Conservation (phyloP, 2,113 vertebrate genomes). For the Syngnathoides biaculeatus region DNA sequence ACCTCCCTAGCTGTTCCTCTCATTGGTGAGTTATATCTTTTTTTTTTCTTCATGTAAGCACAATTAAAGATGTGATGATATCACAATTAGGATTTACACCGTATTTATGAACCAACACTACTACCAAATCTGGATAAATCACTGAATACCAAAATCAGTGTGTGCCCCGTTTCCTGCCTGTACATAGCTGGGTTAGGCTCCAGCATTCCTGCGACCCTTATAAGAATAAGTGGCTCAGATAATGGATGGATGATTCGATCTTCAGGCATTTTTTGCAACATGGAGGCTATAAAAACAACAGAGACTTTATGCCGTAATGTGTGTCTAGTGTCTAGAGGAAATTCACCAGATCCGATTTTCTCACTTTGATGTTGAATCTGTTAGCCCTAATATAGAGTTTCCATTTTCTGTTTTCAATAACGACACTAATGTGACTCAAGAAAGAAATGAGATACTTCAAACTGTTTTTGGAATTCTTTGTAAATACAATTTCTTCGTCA, state of each 20-base stretch:
- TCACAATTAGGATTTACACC: not conserved
- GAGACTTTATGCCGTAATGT: not conserved
- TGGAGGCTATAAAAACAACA: not conserved
- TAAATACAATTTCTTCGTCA: not conserved
- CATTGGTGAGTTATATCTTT: conserved; percentile 60
- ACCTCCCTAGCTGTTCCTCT: conserved; percentile 79
- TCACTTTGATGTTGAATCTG: not conserved
- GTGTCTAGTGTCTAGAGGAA: too few species aligned
- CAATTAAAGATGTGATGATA: not conserved
- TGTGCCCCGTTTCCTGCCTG: too few species aligned
- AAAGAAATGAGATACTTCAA: not conserved
- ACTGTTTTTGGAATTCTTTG: not conserved
- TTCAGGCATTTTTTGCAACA: not conserved
- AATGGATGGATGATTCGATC: too few species aligned
- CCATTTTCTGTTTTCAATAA: not conserved
- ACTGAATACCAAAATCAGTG: too few species aligned
- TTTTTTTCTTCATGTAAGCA: not conserved
- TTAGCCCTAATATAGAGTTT: not conserved
- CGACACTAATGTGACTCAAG: not conserved
- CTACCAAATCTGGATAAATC: not conserved
- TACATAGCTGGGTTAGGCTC: too few species aligned
- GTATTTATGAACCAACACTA: not conserved
- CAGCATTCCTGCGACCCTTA: too few species aligned
- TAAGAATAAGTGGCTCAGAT: too few species aligned
- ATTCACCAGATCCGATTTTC: not conserved